phyloP scores from a whole-genome alignment of 2,113 vertebrate species.

The Tragelaphus scriptus region DNA sequence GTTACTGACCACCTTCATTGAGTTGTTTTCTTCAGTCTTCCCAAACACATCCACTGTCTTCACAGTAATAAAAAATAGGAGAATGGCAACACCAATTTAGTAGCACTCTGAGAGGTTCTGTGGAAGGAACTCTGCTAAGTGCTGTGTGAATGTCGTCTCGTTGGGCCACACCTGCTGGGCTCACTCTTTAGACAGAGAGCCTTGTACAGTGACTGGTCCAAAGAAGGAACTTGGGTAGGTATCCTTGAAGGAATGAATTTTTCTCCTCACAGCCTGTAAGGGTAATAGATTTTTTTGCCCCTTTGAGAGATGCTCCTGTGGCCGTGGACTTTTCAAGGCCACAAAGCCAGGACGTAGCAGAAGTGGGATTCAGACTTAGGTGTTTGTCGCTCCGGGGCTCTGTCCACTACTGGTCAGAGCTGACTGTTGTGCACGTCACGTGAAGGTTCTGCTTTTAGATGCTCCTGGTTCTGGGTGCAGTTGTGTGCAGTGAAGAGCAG shows the following conservation, averaged over 20 bases:
- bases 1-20: not conserved
- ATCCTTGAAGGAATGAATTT: not conserved
- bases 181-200: fast-evolving
- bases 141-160: fast-evolving
- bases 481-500: not conserved
- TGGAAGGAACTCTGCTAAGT: not conserved
- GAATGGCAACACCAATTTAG: not conserved
- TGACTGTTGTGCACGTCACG: fast-evolving
- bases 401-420: fast-evolving
- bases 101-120: not conserved
- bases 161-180: not conserved
- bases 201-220: not conserved
- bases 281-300: not conserved
- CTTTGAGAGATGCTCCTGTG: not conserved
- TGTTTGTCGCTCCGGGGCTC: too few relatives aligned
- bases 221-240: not conserved
- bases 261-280: not conserved
- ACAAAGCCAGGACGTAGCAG: not conserved
- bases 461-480: not conserved
- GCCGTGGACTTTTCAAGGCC: not conserved
- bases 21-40: not conserved
- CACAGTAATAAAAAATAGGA: not conserved
- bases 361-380: not conserved
- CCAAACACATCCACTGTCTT: not conserved
- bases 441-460: fast-evolving